phyloP scores from a whole-genome alignment of 2,888 invertebrate species.

The Ditylenchus weischeri region DNA sequence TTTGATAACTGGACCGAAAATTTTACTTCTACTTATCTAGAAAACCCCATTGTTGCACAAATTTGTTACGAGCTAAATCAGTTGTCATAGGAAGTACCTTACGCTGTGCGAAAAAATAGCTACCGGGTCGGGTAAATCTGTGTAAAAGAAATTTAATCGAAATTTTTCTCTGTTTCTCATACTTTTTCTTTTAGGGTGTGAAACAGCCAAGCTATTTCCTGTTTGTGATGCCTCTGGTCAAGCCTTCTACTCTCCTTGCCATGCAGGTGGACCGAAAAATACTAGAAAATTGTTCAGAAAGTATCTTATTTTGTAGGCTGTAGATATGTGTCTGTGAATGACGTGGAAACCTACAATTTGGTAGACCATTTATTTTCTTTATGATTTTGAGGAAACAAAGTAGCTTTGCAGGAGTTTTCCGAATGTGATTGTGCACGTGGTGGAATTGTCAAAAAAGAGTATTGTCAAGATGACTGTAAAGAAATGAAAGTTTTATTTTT shows the following conservation, averaged over 20 bases:
- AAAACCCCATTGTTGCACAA: too few species aligned
- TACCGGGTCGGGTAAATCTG: too few species aligned
- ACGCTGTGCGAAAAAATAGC: too few species aligned
- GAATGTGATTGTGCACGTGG: constrained; percentile 50
- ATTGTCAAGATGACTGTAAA: constrained; percentile 48
- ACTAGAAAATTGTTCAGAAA: too few species aligned
- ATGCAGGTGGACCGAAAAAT: constrained; percentile 38
- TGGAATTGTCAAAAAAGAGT: constrained; percentile 49
- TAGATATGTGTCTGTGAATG: constrained; percentile 41
- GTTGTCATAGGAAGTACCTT: too few species aligned
- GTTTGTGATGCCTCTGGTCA: constrained; percentile 56
- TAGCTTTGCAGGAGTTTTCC: constrained; percentile 43
- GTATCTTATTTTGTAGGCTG: constrained; percentile 33
- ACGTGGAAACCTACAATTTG: constrained; percentile 31
- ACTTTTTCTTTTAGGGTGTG: constrained; percentile 16
- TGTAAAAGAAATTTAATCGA: too few species aligned
- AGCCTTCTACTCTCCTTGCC: constrained; percentile 60
- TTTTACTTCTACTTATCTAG: too few species aligned
- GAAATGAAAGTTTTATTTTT: constrained; percentile 48
- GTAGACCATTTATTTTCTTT: constrained; percentile 19
- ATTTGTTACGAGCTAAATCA: too few species aligned
- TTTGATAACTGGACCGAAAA: too few species aligned
- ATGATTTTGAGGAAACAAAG: not conserved
- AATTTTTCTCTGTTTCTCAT: too few species aligned
- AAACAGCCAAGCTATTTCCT: constrained; percentile 55